Evolutionary conservation across 2,113 vertebrate species (phyloP).

Genomic region (Serilophus lunatus): DNA sequence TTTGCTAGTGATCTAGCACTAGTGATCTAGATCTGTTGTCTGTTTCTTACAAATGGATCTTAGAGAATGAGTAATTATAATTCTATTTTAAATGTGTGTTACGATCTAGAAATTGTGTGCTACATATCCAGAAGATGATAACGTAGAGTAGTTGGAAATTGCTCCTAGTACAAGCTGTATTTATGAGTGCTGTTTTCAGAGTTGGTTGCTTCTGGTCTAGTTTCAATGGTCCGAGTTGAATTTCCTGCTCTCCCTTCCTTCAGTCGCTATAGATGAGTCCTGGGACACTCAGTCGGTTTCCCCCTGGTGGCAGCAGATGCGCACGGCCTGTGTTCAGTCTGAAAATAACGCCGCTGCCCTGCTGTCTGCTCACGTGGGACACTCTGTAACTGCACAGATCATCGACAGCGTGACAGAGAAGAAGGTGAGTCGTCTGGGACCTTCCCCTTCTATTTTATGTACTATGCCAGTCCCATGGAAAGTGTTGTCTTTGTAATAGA

Average conservation of each 20-base stretch:
- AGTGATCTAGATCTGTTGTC: background rate
- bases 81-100: background rate
- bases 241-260: background rate
- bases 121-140: background rate
- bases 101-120: background rate
- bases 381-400: slow-evolving; percentile 79
- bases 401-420: slow-evolving; percentile 78
- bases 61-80: background rate
- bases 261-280: slow-evolving; percentile 86
- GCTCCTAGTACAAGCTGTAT: background rate
- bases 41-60: background rate
- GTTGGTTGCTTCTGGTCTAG: background rate
- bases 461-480: fast-evolving
- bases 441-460: background rate
- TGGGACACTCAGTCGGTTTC: slow-evolving; percentile 93
- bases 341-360: slow-evolving; percentile 86
- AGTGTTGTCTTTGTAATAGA: background rate
- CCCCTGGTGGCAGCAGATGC: slow-evolving; percentile 97
- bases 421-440: slow-evolving; percentile 70
- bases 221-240: background rate
- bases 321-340: slow-evolving; percentile 85
- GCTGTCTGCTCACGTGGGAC: slow-evolving; percentile 85
- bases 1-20: background rate
- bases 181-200: background rate
- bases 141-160: background rate